Evolutionary conservation across 2,113 vertebrate species (phyloP).

Genomic region (Parus major): DNA sequence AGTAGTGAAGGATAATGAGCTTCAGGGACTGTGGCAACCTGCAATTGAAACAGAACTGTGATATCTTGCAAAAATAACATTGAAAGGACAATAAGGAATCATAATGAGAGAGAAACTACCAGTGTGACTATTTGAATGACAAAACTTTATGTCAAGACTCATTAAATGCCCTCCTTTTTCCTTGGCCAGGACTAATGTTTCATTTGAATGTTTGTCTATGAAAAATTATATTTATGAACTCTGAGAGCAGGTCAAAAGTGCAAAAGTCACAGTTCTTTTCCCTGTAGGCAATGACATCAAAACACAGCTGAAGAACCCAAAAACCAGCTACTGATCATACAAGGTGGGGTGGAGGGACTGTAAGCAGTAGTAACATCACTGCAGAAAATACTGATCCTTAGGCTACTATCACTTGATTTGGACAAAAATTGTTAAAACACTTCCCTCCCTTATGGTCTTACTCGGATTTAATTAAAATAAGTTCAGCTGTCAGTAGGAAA

Average conservation of each 20-base stretch:
- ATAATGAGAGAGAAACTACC: not conserved
- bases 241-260: not conserved
- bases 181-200: not conserved
- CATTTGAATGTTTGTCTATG: not conserved
- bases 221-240: not conserved
- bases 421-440: not conserved
- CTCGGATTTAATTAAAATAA: not conserved
- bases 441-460: not conserved
- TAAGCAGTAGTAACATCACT: not conserved
- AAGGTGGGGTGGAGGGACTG: not conserved
- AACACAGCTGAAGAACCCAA: not conserved
- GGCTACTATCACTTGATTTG: not conserved
- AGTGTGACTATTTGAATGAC: not conserved
- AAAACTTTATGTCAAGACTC: not conserved
- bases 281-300: not conserved
- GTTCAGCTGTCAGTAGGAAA: not conserved
- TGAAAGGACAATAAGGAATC: not conserved
- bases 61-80: not conserved
- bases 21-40: not conserved
- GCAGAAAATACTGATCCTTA: not conserved
- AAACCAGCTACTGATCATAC: not conserved
- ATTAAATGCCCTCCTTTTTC: not conserved
- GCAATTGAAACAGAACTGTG: not conserved
- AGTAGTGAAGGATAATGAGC: not conserved
- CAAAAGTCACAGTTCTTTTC: not conserved